Base-by-base conservation (phyloP, 2,888 invertebrate species). In the Brachyptera putata region DNA sequence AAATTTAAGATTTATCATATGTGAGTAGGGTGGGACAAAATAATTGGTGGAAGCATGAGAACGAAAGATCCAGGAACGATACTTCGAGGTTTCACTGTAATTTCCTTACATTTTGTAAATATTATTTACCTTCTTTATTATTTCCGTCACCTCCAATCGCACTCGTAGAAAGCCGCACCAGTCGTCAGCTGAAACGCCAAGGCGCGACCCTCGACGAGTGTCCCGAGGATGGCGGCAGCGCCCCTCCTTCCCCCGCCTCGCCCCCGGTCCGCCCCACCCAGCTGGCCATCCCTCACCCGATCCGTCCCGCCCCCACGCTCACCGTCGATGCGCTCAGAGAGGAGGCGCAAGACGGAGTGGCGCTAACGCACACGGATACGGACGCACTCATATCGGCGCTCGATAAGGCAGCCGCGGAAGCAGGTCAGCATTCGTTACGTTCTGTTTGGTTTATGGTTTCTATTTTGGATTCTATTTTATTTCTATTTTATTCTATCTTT, bases 131-230 rank as follows among this genome's bases (percentile, higher is more conserved):
- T n/a, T n/a, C n/a, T n/a, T n/a, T n/a, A n/a, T n/a, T n/a, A n/a
- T n/a, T n/a, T n/a, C n/a, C n/a, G n/a, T n/a, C n/a, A n/a, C n/a
- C n/a, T n/a, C n/a, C n/a, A n/a, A 36, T 57, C 46, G 36, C 39
- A n/a, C 41, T 57, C 22, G 34, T 26, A 66, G 68, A 66, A 63
- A 66, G 63, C 57, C 63, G 61, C 57, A 39, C 57, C 55, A 64
- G 58, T 58, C 48, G 39, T 39, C 39, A 60, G 48, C 41, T 63
- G 57, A 66, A 65, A 61, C 65, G 67, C 60, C 61, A 64, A 53
- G 66, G 66, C 61, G 34, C 61, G 64, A 50, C 49, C 57, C 53
- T 57, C 49, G 62, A 63, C 25, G 60, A 56, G 16, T 59, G 53
- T 16, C 60, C 43, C 22, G 63, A 61, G 16, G 18, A 34, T 64